phyloP scores from a whole-genome alignment of 2,113 vertebrate genomes.

The Paracanthobrama guichenoti region DNA sequence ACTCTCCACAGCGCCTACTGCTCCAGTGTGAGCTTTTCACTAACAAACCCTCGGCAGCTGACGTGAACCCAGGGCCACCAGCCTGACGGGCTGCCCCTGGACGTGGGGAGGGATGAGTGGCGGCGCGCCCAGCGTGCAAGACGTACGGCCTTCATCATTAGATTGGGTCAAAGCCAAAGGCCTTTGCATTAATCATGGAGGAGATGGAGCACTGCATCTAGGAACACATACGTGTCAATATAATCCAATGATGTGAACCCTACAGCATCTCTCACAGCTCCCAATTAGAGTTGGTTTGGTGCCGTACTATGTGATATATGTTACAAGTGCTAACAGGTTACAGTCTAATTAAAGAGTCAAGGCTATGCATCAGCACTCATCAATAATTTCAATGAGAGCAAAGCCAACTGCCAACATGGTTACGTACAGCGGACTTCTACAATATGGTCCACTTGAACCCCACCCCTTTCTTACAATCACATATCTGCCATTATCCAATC shows the following conservation, averaged over 20 bases:
- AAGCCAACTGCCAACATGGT: not conserved
- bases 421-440: no score
- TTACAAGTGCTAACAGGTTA: constrained; percentile 3
- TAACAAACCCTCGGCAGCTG: constrained; percentile 43
- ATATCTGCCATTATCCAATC: not conserved
- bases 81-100: constrained; percentile 21
- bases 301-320: not conserved
- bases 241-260: not conserved
- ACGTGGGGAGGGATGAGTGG: constrained; percentile 7
- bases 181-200: constrained; percentile 47
- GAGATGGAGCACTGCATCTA: not conserved
- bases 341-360: constrained; percentile 6
- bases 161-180: constrained; percentile 37
- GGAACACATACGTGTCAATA: constrained; percentile 23
- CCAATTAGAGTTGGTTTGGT: constrained; percentile 43
- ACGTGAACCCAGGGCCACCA: constrained; percentile 30
- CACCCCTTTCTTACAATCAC: not conserved
- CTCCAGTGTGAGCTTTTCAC: constrained; percentile 7
- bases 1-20: constrained; percentile 7
- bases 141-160: constrained; percentile 2
- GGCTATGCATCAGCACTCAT: constrained; percentile 1
- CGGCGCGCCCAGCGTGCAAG: not conserved
- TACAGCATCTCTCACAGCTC: constrained; percentile 22
- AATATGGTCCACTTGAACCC: not conserved
- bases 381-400: not conserved